phyloP scores from a whole-genome alignment of 2,113 vertebrate species.

The Tachycineta bicolor region DNA sequence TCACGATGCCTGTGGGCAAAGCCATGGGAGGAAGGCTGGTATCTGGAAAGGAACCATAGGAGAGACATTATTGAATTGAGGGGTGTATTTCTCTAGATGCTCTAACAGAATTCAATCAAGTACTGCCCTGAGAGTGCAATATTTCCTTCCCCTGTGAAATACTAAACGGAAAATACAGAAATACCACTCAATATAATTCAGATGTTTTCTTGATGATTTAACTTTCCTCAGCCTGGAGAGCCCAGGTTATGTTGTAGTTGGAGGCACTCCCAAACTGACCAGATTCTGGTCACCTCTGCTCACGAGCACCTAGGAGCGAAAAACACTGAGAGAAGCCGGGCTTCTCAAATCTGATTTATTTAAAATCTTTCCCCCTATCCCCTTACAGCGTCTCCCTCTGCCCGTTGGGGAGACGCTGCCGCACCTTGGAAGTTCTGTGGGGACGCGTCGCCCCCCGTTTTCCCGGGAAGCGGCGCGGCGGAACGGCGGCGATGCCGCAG shows the following conservation, averaged over 20 bases:
- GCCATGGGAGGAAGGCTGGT: not conserved
- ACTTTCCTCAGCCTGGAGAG: not conserved
- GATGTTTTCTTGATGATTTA: not conserved
- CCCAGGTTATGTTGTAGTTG: not conserved
- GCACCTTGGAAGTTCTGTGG: not conserved
- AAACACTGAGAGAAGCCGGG: not conserved
- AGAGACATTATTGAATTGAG: not conserved
- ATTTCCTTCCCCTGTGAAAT: not conserved
- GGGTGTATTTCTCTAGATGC: not conserved
- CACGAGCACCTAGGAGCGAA: not conserved
- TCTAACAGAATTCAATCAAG: not conserved
- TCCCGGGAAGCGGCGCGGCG: not conserved
- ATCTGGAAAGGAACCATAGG: not conserved
- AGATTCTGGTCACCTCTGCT: not conserved
- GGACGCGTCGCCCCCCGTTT: rapidly evolving
- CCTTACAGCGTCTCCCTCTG: not conserved
- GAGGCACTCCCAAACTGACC: not conserved
- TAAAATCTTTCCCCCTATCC: not conserved
- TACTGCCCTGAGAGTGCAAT: not conserved
- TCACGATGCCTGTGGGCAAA: not conserved
- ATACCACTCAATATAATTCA: not conserved
- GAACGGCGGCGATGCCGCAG: slow-evolving; percentile 56
- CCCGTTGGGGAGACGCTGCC: slow-evolving; percentile 68
- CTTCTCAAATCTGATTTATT: not conserved
- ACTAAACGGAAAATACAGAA: not conserved